Base-by-base conservation (phyloP, 2,888 invertebrate genomes). In the Orchestes rusci region DNA sequence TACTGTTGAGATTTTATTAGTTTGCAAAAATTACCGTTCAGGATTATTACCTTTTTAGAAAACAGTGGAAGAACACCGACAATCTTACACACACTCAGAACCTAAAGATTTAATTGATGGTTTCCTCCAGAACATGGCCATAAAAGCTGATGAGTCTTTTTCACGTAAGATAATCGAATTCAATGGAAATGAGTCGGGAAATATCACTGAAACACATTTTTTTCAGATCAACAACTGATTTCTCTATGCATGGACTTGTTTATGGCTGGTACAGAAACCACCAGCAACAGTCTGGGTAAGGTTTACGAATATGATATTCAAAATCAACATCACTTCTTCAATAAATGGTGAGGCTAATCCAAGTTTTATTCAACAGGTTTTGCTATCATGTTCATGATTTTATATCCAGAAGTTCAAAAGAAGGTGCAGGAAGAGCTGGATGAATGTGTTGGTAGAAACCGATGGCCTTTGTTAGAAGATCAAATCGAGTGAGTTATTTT, bases 241-340 rank as follows among this genome's bases (percentile, higher is more conserved):
- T 74, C 81, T 72, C 71, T 79, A 3, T 75, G 81, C 53, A 58
- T 81, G 43, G 84, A 84, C 60, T 69, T 83, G 32, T 80, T 83
- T 54, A 74, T 83, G 55, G 82, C 79, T 3, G 82, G 82, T 2
- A 71, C 75, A 0, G 73, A 74, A 53, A 82, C 81, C 0, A 82
- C 81, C 1, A 75, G 78, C 45, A 73, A 70, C 27, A 77, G 80
- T 0, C 66, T 79, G 5, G 46, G 48, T 44, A 40, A 8, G 29
- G n/a, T n/a, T n/a, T n/a, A n/a, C n/a, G n/a, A n/a, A n/a, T n/a
- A n/a, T n/a, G n/a, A n/a, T n/a, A n/a, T n/a, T n/a, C n/a, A n/a
- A n/a, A n/a, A n/a, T n/a, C n/a, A n/a, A n/a, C n/a, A n/a, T n/a
- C n/a, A n/a, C n/a, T n/a, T n/a, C n/a, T n/a, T n/a, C n/a, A n/a